Evolutionary conservation across 2,113 vertebrate species (phyloP).

Genomic region (Phasianus colchicus): DNA sequence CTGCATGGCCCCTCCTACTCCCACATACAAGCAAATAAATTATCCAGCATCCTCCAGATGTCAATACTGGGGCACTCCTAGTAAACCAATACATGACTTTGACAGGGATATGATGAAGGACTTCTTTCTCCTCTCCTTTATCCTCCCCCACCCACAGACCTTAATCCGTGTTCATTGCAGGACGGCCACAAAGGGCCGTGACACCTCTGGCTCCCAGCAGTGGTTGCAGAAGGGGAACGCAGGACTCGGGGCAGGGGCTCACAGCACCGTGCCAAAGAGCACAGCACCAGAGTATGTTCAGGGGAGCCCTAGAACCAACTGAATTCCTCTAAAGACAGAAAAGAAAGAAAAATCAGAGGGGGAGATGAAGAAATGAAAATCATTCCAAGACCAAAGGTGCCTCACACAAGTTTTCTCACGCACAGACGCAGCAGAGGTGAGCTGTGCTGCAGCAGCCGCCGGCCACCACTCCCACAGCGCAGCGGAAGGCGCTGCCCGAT

Average conservation of each 20-base stretch:
- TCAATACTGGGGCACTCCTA: neutral
- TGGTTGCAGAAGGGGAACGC: rapidly evolving
- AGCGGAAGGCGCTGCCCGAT: no score
- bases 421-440: neutral
- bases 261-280: neutral
- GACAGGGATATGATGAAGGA: neutral
- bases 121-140: neutral
- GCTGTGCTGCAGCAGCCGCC: neutral
- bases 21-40: neutral
- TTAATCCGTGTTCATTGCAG: rapidly evolving
- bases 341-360: neutral
- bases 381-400: neutral
- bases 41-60: rapidly evolving
- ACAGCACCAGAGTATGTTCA: rapidly evolving
- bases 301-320: neutral
- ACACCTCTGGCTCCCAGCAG: rapidly evolving
- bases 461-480: no score
- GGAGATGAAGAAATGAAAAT: neutral
- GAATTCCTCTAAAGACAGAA: neutral
- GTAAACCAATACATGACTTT: neutral
- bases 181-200: neutral
- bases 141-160: neutral
- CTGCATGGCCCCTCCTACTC: neutral
- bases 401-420: neutral
- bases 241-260: neutral